Base-by-base conservation (phyloP, 2,888 invertebrate species). In the Meloe dianella region DNA sequence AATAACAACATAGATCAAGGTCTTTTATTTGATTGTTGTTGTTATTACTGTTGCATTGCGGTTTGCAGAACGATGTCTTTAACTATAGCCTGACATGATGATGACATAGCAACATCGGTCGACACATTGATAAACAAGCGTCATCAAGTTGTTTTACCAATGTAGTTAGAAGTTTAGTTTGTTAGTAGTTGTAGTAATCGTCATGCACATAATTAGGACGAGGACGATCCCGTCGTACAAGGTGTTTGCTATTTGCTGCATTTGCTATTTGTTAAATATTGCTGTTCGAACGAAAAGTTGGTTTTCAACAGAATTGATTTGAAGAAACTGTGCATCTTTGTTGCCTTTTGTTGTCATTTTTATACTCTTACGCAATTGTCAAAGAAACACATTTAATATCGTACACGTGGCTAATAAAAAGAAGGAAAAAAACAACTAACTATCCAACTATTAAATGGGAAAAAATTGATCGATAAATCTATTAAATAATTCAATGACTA, bases 201-300 rank as follows among this genome's bases (percentile, higher is more conserved):
- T 76, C 77, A 75, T 75, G 73, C 70, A 72, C 74, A 73, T 76
- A 79, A 77, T 78, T 78, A 78, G 79, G 78, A 75, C 80, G 79
- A 79, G 79, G 80, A 72, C 79, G 76, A 71, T 68, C 69, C 70
- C 70, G 73, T 61, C 61, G 14, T 27, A 27, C 27, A 27, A 51
- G 12, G 17, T 56, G 51, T 64, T 30, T 64, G 61, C 17, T 17
- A 1, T 1, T n/a, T n/a, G n/a, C n/a, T n/a, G n/a, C n/a, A n/a
- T n/a, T n/a, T n/a, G n/a, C n/a, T n/a, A n/a, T n/a, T n/a, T n/a
- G n/a, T n/a, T n/a, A n/a, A n/a, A n/a, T n/a, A n/a, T n/a, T n/a
- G n/a, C n/a, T n/a, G n/a, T n/a, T n/a, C n/a, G n/a, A n/a, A n/a
- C n/a, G n/a, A n/a, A n/a, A n/a, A n/a, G n/a, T n/a, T n/a, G n/a